phyloP scores from a whole-genome alignment of 2,797 vertebrate species.

The Crax fasciolata region DNA sequence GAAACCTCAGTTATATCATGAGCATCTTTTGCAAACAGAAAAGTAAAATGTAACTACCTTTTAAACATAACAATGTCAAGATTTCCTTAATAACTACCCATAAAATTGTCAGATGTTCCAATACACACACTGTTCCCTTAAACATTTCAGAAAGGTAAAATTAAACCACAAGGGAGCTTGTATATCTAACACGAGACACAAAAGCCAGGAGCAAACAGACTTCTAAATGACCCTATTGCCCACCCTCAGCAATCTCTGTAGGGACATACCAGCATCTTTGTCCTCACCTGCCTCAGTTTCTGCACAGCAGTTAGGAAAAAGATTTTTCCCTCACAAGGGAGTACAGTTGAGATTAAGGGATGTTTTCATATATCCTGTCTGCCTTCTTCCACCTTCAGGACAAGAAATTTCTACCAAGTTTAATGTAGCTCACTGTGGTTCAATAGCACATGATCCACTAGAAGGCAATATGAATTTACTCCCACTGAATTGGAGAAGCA shows the following conservation, averaged over 20 bases:
- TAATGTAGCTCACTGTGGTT: background rate
- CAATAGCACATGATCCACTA: background rate
- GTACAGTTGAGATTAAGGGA: background rate
- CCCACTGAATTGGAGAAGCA: background rate
- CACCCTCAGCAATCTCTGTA: background rate
- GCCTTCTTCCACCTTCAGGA: background rate
- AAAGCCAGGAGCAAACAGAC: background rate
- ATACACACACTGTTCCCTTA: background rate
- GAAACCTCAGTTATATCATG: background rate
- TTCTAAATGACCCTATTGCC: rapidly evolving
- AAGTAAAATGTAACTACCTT: background rate
- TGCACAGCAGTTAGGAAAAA: background rate
- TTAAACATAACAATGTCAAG: background rate
- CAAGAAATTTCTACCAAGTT: background rate
- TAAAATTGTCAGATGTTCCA: background rate
- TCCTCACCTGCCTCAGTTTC: background rate
- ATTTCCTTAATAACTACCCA: background rate
- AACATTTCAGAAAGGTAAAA: background rate
- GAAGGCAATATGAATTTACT: background rate
- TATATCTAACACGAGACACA: background rate
- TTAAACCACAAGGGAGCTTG: background rate
- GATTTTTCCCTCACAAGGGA: background rate
- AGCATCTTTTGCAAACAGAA: background rate
- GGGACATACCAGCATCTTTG: background rate
- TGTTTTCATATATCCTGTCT: background rate